Conservation (phyloP, 2,888 invertebrate species). For the Philereme transversata region DNA sequence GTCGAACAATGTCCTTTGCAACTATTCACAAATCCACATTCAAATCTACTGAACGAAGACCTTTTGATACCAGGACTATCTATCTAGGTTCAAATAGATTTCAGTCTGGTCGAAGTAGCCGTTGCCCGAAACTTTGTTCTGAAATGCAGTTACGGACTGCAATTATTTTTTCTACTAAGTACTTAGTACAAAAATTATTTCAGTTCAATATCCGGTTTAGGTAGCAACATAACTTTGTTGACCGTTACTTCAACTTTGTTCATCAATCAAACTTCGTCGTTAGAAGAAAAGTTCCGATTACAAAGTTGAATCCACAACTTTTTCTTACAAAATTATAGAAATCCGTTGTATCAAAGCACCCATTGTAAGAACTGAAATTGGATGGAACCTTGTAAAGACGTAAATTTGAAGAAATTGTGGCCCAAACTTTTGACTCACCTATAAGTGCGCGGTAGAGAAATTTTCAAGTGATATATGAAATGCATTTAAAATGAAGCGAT, state of each 20-base stretch:
- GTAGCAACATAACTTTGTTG: conserved; percentile 30
- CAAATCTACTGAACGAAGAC: conserved; percentile 40
- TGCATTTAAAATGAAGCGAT: conserved; percentile 26
- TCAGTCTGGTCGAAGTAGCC: conserved; percentile 5
- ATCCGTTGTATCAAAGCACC: conserved; percentile 14
- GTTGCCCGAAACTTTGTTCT: conserved; percentile 1
- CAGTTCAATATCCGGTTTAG: conserved; percentile 6
- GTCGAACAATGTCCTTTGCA: conserved; percentile 22
- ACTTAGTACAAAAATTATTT: background rate
- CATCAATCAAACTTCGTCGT: conserved; percentile 44
- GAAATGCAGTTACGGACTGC: too few relatives aligned
- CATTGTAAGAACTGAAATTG: background rate
- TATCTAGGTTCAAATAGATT: conserved; percentile 26
- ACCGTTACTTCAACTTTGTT: conserved; percentile 36
- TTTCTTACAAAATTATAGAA: conserved; percentile 19
- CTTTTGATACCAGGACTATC: conserved; percentile 22
- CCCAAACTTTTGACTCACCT: background rate
- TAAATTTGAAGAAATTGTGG: background rate
- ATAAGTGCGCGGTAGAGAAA: too few relatives aligned
- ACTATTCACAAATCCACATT: conserved; percentile 38
- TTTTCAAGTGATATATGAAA: conserved; percentile 6
- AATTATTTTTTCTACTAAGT: too few relatives aligned
- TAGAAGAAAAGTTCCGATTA: conserved; percentile 34
- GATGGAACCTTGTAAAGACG: background rate
- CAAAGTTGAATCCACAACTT: conserved; percentile 32